These are phyloP conservation scores for Camponotus fellah DNA, from an alignment of 2,888 invertebrate species.

Conservation along the genomic window DNA sequence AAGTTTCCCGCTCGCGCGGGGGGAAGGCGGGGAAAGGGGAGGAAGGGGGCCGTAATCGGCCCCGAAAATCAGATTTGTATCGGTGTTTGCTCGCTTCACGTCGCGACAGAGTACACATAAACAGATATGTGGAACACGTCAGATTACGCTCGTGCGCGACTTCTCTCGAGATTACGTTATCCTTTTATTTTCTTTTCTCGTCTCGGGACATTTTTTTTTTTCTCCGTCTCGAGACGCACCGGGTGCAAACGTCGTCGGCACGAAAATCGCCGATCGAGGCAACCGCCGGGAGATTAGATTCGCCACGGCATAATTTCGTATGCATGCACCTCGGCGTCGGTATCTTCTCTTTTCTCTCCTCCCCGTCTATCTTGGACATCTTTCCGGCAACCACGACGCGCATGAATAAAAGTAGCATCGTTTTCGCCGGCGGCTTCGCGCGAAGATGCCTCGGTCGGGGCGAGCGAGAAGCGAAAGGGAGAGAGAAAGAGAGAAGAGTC, in stretches of 20 bases:
- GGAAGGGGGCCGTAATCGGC: neutral
- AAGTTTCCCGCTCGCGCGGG: neutral
- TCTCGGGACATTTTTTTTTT: neutral
- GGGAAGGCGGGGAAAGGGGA: neutral
- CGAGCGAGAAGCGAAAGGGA: constrained; percentile 39
- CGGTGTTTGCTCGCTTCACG: neutral
- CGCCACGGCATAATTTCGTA: constrained; percentile 60
- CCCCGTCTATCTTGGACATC: constrained; percentile 37
- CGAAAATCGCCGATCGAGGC: constrained; percentile 57
- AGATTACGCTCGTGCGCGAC: constrained; percentile 8
- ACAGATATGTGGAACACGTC: neutral
- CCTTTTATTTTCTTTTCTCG: neutral
- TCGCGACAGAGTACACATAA: neutral
- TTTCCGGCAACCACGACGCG: constrained; percentile 54
- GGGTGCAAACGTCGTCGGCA: constrained; percentile 16
- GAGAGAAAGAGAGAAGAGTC: constrained; percentile 13
- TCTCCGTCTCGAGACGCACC: neutral
- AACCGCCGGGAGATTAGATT: constrained; percentile 64
- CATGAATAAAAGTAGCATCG: constrained; percentile 65
- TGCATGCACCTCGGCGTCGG: constrained; percentile 55
- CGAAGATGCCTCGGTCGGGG: constrained; percentile 38
- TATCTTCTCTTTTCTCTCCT: neutral
- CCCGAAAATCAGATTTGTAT: neutral
- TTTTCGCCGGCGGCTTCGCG: constrained; percentile 68
- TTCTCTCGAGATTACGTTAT: constrained; percentile 1